Percentiles rank a stretch among this genome's conserved stretches.
phyloP scores from a whole-genome alignment of 2,888 invertebrate genomes.

The Eulithis testata region DNA sequence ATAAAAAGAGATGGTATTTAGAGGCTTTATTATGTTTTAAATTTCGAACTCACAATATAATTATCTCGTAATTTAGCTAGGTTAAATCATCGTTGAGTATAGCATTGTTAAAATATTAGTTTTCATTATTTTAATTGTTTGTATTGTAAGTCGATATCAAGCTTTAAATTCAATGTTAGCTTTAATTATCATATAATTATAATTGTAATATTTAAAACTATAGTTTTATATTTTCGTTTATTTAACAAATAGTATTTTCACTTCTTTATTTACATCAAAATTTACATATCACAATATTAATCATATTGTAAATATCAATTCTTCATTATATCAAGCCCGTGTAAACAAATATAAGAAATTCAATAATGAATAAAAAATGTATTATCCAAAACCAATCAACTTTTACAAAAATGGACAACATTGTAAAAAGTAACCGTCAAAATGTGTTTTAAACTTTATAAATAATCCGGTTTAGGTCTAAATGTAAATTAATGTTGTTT shows the following conservation, averaged over 20 bases:
- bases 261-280: constrained; percentile 46
- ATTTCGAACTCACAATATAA: neutral
- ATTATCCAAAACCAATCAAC: constrained; percentile 20
- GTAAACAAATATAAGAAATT: neutral
- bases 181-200: constrained; percentile 77
- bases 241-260: constrained; percentile 32
- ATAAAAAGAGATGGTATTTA: neutral
- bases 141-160: constrained; percentile 74
- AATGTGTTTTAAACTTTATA: constrained; percentile 46
- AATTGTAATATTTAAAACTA: constrained; percentile 58
- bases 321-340: constrained; percentile 15
- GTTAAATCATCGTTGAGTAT: constrained; percentile 34
- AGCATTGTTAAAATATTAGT: constrained; percentile 26
- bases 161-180: constrained; percentile 84
- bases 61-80: constrained; percentile 27
- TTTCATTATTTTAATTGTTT: constrained; percentile 36
- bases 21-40: constrained; percentile 15
- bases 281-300: constrained; percentile 55
- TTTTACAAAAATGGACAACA: constrained; percentile 42
- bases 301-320: constrained; percentile 29
- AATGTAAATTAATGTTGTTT: constrained; percentile 79
- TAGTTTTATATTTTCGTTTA: constrained; percentile 37
- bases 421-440: constrained; percentile 44
- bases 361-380: neutral
- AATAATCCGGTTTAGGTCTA: constrained; percentile 60